These are phyloP conservation scores for Sarcophaga variegata DNA, from an alignment of 2,888 invertebrate species.

Conservation along the genomic window DNA sequence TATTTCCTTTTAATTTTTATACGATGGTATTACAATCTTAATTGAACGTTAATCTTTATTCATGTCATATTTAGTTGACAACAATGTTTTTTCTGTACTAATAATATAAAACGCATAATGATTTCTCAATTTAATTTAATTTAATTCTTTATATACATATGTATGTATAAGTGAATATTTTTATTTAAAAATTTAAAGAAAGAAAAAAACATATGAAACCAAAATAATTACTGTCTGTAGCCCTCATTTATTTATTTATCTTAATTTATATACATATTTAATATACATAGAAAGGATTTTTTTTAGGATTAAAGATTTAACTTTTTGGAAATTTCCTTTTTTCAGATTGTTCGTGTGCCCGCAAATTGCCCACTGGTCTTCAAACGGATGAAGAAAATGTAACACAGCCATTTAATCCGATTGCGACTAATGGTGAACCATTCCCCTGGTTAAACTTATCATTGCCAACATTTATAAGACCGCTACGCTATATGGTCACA, in stretches of 20 bases:
- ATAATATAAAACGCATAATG: not conserved
- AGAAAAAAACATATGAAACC: slow-evolving; percentile 12
- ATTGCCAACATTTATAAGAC: slow-evolving; percentile 90
- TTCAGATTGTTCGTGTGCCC: slow-evolving; percentile 87
- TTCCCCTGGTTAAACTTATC: slow-evolving; percentile 90
- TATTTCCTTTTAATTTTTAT: not conserved
- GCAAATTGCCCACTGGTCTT: slow-evolving; percentile 85
- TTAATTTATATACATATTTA: too few species aligned
- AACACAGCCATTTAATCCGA: slow-evolving; percentile 85
- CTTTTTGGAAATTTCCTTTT: slow-evolving; percentile 71
- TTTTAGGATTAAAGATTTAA: slow-evolving; percentile 44
- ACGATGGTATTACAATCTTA: too few species aligned
- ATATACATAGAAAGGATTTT: not conserved
- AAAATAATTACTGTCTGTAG: slow-evolving; percentile 28
- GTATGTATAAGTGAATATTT: not conserved
- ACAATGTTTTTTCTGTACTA: too few species aligned
- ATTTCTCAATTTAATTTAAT: not conserved
- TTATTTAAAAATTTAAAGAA: not conserved
- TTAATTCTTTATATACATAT: not conserved
- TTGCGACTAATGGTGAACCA: slow-evolving; percentile 88
- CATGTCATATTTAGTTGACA: too few species aligned
- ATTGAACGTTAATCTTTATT: too few species aligned
- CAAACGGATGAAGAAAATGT: slow-evolving; percentile 86
- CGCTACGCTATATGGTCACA: slow-evolving; percentile 92
- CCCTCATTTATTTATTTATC: not conserved